Base-by-base conservation (phyloP, 2,797 vertebrate genomes). In the Hylomyscus alleni region DNA sequence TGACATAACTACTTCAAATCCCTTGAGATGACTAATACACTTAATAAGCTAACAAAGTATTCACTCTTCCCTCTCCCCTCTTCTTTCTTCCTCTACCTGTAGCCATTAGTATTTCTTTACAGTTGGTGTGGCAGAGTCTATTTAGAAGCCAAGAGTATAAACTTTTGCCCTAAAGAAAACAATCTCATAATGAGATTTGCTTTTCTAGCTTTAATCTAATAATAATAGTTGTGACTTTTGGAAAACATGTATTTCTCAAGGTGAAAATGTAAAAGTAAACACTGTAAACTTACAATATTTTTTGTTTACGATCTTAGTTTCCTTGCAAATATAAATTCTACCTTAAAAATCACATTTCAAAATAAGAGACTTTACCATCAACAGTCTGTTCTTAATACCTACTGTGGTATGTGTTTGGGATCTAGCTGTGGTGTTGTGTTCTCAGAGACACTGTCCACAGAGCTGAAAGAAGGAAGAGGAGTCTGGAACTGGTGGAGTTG, bases 221-320 rank as follows among this genome's bases (percentile, higher is more conserved):
- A 37, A 13, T 9, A 77, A 34, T 52, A 83, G 69, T 54, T 85
- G 1, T 62, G 34, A 76, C 62, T 82, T 3, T 44, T 90, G 26
- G 20, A 44, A 81, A 93, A 26, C 29, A 12, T 81, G 34, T 50
- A 75, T 73, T 60, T 58, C 1, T 82, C 54, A 3, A 37, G 14
- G 2, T 67, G 4, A 37, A 88, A 60, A 40, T 72, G 89, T 24
- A 73, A 65, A 76, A 73, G 65, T 37, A 78, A 22, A 31, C 9
- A 69, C 7, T 52, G 13, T 47, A n/a, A 96, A 90, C 2, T 78
- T 40, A 82, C 80, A 95, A 81, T 73, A 17, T n/a, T 82, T 89
- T 22, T 8, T 29, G 1, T 34, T 86, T 47, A 62, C 4, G 89
- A 58, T 54, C 24, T 92, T 78, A 47, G 0, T 89, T 86, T 86